These are phyloP conservation scores for Chrysoperla carnea DNA, from an alignment of 1,140 invertebrate genomes.

Conservation along the genomic window DNA sequence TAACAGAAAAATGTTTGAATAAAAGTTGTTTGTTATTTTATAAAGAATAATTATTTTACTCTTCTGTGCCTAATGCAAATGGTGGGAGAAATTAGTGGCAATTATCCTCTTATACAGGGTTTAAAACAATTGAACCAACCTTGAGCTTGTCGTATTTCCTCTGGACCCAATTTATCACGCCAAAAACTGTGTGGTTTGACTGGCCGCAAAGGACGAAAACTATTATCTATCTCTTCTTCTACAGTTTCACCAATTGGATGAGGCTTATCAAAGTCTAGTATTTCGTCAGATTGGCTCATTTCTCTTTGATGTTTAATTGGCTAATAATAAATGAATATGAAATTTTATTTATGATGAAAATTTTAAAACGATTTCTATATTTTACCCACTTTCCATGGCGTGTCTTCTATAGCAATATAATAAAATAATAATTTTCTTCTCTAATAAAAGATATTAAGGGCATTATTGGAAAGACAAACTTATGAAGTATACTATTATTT, in stretches of 20 bases:
- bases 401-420: not conserved
- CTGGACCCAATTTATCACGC: constrained; percentile 5
- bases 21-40: too few species aligned
- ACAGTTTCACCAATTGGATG: not conserved
- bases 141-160: constrained; percentile 18
- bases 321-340: not conserved
- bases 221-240: not conserved
- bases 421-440: not conserved
- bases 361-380: not conserved
- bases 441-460: constrained; percentile 12
- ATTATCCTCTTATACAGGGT: too few species aligned
- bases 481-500: too few species aligned
- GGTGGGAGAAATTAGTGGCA: too few species aligned
- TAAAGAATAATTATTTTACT: too few species aligned
- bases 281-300: constrained; percentile 2
- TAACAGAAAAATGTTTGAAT: too few species aligned
- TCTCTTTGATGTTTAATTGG: not conserved
- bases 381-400: constrained; percentile 1
- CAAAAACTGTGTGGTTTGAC: constrained; percentile 6
- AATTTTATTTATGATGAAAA: not conserved
- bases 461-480: constrained; percentile 10
- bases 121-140: constrained; percentile 11
- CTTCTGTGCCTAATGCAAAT: too few species aligned
- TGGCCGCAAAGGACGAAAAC: not conserved
- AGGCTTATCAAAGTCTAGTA: not conserved